Conservation (phyloP, 1,140 invertebrate species). For the Holcopasites calliopsidis region DNA sequence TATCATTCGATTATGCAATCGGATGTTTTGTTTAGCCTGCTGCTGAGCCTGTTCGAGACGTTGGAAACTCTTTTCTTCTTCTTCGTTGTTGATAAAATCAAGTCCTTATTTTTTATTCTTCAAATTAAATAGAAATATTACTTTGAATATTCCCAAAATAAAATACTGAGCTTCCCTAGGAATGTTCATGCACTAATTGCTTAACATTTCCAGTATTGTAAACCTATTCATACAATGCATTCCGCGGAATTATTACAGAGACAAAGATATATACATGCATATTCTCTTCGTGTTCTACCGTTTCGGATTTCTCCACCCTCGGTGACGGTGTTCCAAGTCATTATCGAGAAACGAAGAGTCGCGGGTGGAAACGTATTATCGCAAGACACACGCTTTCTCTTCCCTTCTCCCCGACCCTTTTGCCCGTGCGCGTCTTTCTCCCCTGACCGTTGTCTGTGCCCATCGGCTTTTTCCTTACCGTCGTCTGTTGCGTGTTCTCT, state of each 20-base stretch:
- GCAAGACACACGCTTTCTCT: slow-evolving; percentile 42
- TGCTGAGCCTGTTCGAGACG: no score
- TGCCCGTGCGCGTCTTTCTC: slow-evolving; percentile 46
- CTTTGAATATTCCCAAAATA: no score
- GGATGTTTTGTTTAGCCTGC: not conserved
- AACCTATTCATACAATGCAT: no score
- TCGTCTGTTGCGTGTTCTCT: no score
- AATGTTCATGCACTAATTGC: no score
- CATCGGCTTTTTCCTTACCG: slow-evolving; percentile 44
- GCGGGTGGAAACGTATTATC: slow-evolving; percentile 58
- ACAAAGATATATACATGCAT: no score
- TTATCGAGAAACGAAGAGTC: slow-evolving; percentile 50
- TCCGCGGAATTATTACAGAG: no score
- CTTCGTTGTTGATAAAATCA: not conserved
- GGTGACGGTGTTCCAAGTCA: slow-evolving; percentile 49
- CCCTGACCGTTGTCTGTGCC: slow-evolving; percentile 40
- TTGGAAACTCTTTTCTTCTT: not conserved
- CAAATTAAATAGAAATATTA: no score
- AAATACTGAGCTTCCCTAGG: no score
- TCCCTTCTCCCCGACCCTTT: slow-evolving; percentile 32
- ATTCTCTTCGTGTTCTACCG: not conserved
- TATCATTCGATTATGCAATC: not conserved
- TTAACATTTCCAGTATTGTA: no score
- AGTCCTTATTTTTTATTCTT: not conserved
- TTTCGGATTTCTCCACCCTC: not conserved